A percentile compares a stretch with the other conserved stretches of the same genome.
Conservation (phyloP, 2,888 invertebrate genomes). For the Sesia bembeciformis region DNA sequence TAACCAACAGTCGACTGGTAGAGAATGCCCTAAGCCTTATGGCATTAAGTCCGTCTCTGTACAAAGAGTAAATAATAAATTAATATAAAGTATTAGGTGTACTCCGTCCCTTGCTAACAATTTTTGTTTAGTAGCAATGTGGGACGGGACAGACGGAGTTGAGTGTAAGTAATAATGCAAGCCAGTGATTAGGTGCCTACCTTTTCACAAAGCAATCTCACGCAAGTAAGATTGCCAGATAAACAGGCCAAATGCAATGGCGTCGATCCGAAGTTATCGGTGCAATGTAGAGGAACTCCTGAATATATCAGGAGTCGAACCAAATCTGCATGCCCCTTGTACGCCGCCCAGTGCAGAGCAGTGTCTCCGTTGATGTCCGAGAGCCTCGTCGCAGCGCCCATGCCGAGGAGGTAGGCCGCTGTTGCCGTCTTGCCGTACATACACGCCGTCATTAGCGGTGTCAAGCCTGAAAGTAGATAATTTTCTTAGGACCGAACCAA, state of each 20-base stretch:
- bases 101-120: too few relatives aligned
- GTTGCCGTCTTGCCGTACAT: constrained; percentile 95
- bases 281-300: constrained; percentile 90
- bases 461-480: constrained; percentile 69
- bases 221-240: constrained; percentile 90
- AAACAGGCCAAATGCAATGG: constrained; percentile 92
- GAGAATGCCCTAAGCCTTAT: too few relatives aligned
- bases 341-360: constrained; percentile 95
- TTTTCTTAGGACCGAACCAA: background rate
- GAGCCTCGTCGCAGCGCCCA: constrained; percentile 89
- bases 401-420: constrained; percentile 91
- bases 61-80: background rate
- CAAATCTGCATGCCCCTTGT: constrained; percentile 92
- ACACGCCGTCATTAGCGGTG: constrained; percentile 92
- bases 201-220: constrained; percentile 91
- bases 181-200: constrained; percentile 34
- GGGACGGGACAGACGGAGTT: background rate
- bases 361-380: constrained; percentile 95
- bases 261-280: constrained; percentile 94
- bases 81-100: background rate
- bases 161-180: background rate
- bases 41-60: too few relatives aligned
- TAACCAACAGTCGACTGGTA: too few relatives aligned
- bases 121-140: too few relatives aligned
- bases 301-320: constrained; percentile 92